Evolutionary conservation across 2,797 vertebrate species (phyloP).

Genomic region (Catostomus latipinnis): DNA sequence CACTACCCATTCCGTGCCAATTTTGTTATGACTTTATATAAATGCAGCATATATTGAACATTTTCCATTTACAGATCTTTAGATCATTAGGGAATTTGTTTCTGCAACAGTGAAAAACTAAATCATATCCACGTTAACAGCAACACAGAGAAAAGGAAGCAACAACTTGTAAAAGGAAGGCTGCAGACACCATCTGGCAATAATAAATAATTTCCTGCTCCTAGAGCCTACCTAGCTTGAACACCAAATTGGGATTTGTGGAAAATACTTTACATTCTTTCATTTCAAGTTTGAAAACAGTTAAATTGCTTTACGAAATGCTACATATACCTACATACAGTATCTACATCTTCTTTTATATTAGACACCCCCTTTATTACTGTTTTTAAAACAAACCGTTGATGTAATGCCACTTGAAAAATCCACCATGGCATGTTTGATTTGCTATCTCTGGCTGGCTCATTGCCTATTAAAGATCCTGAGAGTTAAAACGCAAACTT

Average conservation of each 20-base stretch:
- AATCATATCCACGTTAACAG: conserved; percentile 6
- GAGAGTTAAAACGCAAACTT: background rate
- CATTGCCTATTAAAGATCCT: background rate
- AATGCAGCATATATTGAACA: no score
- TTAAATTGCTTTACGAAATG: background rate
- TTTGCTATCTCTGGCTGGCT: conserved; percentile 13
- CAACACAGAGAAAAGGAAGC: conserved; percentile 6
- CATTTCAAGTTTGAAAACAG: background rate
- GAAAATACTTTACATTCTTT: background rate
- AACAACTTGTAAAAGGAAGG: conserved; percentile 32
- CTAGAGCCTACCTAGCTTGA: background rate
- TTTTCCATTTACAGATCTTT: no score
- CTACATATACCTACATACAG: no score
- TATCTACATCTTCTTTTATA: no score
- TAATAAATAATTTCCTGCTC: conserved; percentile 31
- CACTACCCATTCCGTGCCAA: conserved; percentile 1
- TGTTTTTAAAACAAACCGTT: conserved; percentile 14
- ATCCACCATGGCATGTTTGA: background rate
- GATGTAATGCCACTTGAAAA: conserved; percentile 3
- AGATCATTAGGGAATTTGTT: background rate
- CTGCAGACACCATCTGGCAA: conserved; percentile 28
- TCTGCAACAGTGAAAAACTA: background rate
- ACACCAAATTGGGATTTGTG: conserved; percentile 24
- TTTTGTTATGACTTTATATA: background rate
- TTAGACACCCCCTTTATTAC: background rate